Evolutionary conservation across 2,888 invertebrate genomes (phyloP), one percentile per base, ranked within the genome.

Genomic region (Leptopterna dolabrata): DNA sequence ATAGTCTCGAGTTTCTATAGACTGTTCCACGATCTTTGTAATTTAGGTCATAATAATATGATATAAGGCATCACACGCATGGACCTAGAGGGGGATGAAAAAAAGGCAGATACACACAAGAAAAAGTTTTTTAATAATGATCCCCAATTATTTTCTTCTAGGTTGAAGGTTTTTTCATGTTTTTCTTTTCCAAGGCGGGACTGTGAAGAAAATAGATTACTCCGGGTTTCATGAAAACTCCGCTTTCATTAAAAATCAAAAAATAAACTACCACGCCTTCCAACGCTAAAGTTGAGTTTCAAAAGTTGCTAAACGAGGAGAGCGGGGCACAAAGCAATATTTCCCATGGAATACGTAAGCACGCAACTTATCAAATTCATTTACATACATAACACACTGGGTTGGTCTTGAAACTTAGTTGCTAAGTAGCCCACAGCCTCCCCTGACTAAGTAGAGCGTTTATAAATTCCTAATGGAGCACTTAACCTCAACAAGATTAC

Each of bases 391-490:
- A 88, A 88, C 86, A 86, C 88, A 80, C 82, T 73, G 43, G 86
- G 86, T 41, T 24, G 86, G 86, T 80, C 45, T 87, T 80, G 80
- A 29, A 86, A 86, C 88, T 88, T 73, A 88, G 86, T 88, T 88
- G 86, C 81, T 88, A 88, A 88, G 88, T 86, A 88, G 86, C 86
- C 80, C 51, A 47, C 81, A 85, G 86, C 82, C 76, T 45, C 73
- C 73, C 45, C 85, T 76, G 55, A 30, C 73, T 86, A 88, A 88
- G 88, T 88, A 88, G 88, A 86, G 71, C 88, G 88, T 88, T 88
- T 88, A 88, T 88, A 88, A 88, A 88, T 88, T 86, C 82, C 86
- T 88, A 88, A 88, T 88, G 88, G 86, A 88, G 88, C 88, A 88
- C 88, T 88, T 86, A 88, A 87, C 80, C 86, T 80, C 86, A 87